Evolutionary conservation across 2,888 invertebrate species (phyloP), one percentile per base, ranked within the genome.

Genomic region (Macrosiphum euphorbiae): DNA sequence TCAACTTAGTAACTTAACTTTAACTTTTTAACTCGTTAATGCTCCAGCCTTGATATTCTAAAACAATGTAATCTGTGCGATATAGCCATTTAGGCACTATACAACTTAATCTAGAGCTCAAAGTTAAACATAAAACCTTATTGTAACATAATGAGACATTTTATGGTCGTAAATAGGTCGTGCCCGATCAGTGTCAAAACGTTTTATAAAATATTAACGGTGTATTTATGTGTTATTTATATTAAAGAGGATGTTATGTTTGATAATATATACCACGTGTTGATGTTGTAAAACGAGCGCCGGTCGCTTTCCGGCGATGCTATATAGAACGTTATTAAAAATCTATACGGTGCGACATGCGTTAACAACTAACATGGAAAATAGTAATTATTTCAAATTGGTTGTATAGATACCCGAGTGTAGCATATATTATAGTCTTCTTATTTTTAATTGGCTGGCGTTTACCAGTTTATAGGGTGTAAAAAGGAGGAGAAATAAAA

Each of bases 331-430:
- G 16, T 89, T 41, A 89, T 89, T 89, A 44, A 89, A 89, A 58
- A 41, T 41, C 16, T 44, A 89, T 58, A 55, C 28, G 8, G 16
- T 28, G 28, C 26, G 20, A 35, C 16, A 52, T 20, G n/a, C 4
- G n/a, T 88, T 41, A 88, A 55, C 55, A 88, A 55, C 55, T 10
- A 55, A 88, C 55, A 41, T 11, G 20, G 20, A 35, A 24, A 90
- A 90, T 50, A 50, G 35, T 90, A 78, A 90, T 90, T 78, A 78
- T 78, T 90, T 90, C 3, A 52, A 90, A 90, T 50, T 41, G 67
- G 13, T 35, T 50, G n/a, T 78, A 26, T 11, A 67, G 41, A 67
- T 28, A 84, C 41, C 1, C 1, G 20, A 84, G 11, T 52, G 13
- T 58, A 44, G 35, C 35, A 24, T 35, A 35, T 24, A 3, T n/a